Evolutionary conservation across 2,113 vertebrate genomes (phyloP).

Genomic region (Catagonus wagneri): DNA sequence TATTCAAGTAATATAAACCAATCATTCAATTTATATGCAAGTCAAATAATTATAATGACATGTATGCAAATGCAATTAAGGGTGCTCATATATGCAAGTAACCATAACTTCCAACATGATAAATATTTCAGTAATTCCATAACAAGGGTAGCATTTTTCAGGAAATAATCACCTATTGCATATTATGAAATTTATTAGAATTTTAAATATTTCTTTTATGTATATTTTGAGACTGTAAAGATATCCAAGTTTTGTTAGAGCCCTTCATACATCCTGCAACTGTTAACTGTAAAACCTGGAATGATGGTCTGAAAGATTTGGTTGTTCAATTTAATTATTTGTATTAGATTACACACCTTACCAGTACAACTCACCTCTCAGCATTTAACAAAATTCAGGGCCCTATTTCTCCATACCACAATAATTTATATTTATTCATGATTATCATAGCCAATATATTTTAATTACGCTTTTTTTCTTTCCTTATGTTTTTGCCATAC

Average conservation of each 20-base stretch:
- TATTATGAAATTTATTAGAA: conserved; percentile 17
- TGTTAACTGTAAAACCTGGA: background rate
- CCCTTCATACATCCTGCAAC: background rate
- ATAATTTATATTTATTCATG: background rate
- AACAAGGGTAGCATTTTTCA: conserved; percentile 25
- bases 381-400: background rate
- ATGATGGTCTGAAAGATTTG: fast-evolving
- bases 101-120: conserved; percentile 42
- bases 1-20: conserved; percentile 42
- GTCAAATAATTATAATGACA: conserved; percentile 68
- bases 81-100: conserved; percentile 65
- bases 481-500: background rate
- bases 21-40: conserved; percentile 67
- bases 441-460: background rate
- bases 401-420: background rate
- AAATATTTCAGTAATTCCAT: conserved; percentile 67
- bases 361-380: background rate
- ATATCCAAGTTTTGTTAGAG: background rate
- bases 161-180: background rate
- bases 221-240: background rate
- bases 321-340: background rate
- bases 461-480: background rate
- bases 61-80: conserved; percentile 76
- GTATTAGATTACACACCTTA: background rate
- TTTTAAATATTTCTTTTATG: background rate